Percentiles rank a stretch among this genome's conserved stretches.
phyloP scores from a whole-genome alignment of 2,888 invertebrate genomes.

The Congeria kusceri region DNA sequence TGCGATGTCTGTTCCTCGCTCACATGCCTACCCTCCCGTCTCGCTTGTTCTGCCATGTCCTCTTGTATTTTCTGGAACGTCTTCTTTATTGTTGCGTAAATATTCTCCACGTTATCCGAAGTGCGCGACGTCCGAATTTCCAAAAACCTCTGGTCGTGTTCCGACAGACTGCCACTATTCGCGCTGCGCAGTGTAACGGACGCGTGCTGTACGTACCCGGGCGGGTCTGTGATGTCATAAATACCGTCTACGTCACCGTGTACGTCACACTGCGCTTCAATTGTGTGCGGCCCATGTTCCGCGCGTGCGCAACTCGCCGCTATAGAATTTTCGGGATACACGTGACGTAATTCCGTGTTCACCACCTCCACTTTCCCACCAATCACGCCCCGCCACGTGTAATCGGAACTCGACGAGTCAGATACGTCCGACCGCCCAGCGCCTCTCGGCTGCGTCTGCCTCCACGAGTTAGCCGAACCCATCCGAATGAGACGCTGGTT shows the following conservation, averaged over 20 bases:
- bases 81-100: conserved; percentile 60
- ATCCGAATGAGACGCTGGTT: conserved; percentile 53
- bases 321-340: conserved; percentile 18
- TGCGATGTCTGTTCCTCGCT: too few species aligned
- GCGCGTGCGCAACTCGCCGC: conserved; percentile 5
- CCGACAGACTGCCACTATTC: neutral
- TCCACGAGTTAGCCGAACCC: conserved; percentile 62
- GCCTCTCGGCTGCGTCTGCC: conserved; percentile 35
- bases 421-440: conserved; percentile 10
- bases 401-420: conserved; percentile 37
- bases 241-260: neutral
- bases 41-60: conserved; percentile 25
- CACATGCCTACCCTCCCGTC: neutral
- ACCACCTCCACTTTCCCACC: conserved; percentile 52
- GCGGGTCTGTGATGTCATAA: neutral
- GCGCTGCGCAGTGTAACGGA: neutral
- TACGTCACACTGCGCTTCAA: neutral
- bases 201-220: neutral
- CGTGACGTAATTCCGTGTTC: conserved; percentile 56
- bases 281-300: neutral
- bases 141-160: conserved; percentile 28
- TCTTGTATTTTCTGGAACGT: conserved; percentile 51
- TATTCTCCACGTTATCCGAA: conserved; percentile 55
- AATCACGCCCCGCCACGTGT: conserved; percentile 59
- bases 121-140: conserved; percentile 32